A percentile compares a stretch with the other conserved stretches of the same genome.
phyloP scores from a whole-genome alignment of 2,113 vertebrate species.

The Scophthalmus maximus region DNA sequence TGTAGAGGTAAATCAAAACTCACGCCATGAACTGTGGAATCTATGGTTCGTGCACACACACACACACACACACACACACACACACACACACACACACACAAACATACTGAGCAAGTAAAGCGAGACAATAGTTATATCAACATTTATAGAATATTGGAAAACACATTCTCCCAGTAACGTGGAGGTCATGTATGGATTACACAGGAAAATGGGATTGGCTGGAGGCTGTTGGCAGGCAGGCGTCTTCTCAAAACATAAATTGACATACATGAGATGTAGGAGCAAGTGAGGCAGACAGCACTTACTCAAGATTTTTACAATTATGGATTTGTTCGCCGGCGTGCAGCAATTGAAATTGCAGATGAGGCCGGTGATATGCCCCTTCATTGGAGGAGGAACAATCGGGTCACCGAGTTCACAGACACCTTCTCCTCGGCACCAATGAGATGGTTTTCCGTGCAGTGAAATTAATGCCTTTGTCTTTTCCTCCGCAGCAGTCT shows the following conservation, averaged over 20 bases:
- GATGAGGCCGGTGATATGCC: constrained; percentile 55
- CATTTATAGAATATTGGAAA: constrained; percentile 74
- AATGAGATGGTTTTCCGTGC: constrained; percentile 40
- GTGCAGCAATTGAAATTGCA: constrained; percentile 64
- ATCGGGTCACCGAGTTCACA: constrained; percentile 48
- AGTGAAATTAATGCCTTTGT: constrained; percentile 70
- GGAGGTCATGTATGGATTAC: constrained; percentile 75
- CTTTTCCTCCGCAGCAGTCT: constrained; percentile 60
- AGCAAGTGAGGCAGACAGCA: constrained; percentile 35
- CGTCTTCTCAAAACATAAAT: constrained; percentile 67
- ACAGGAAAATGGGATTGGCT: constrained; percentile 66
- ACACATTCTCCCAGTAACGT: constrained; percentile 61
- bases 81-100: constrained; percentile 23
- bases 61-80: neutral
- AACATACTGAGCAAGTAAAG: constrained; percentile 19
- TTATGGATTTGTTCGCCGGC: constrained; percentile 69
- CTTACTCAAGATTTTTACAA: constrained; percentile 59
- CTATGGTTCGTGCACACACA: constrained; percentile 22
- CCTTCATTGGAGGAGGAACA: constrained; percentile 25
- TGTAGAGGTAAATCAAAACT: constrained; percentile 80
- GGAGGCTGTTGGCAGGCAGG: constrained; percentile 62
- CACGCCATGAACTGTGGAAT: constrained; percentile 68
- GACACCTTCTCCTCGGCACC: constrained; percentile 43
- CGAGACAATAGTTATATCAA: constrained; percentile 62
- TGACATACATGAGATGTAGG: constrained; percentile 56